Percentiles rank a stretch among this genome's conserved stretches.
These are phyloP conservation scores for Caradrina clavipalpis DNA, from an alignment of 2,888 invertebrate species.

Conservation along the genomic window DNA sequence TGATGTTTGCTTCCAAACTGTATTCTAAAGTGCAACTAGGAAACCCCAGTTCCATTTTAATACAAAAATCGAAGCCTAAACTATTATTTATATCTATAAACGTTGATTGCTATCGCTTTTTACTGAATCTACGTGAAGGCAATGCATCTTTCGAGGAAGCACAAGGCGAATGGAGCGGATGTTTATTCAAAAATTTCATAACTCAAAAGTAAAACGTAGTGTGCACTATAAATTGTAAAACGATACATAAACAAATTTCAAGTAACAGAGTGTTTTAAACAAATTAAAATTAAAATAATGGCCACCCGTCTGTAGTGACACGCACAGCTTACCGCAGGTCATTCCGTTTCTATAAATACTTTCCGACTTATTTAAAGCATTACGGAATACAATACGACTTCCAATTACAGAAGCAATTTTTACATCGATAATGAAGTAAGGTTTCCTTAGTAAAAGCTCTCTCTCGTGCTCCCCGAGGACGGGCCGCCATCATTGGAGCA, in stretches of 20 bases:
- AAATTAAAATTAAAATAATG: too few species aligned
- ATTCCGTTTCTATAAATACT: too few species aligned
- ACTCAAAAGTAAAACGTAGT: too few species aligned
- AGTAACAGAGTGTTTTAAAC: too few species aligned
- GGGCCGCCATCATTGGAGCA: conserved; percentile 10
- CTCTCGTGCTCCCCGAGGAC: conserved; percentile 2
- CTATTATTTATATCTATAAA: not conserved
- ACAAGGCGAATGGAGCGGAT: too few species aligned
- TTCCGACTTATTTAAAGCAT: not conserved
- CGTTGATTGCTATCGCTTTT: too few species aligned
- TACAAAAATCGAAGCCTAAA: not conserved
- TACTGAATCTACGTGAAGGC: not conserved
- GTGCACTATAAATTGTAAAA: too few species aligned
- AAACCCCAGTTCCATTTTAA: not conserved
- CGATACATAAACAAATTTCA: too few species aligned
- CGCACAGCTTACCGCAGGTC: too few species aligned
- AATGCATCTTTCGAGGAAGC: not conserved
- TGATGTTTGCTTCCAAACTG: conserved; percentile 28
- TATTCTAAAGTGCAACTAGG: conserved; percentile 3
- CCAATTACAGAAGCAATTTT: conserved; percentile 8
- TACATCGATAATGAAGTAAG: conserved; percentile 25
- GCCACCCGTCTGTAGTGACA: too few species aligned
- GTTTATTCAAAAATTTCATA: too few species aligned
- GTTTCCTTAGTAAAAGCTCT: conserved; percentile 8
- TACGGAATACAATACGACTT: not conserved